These are phyloP conservation scores for Cosmia trapezina DNA, from an alignment of 2,888 invertebrate species.

Conservation along the genomic window DNA sequence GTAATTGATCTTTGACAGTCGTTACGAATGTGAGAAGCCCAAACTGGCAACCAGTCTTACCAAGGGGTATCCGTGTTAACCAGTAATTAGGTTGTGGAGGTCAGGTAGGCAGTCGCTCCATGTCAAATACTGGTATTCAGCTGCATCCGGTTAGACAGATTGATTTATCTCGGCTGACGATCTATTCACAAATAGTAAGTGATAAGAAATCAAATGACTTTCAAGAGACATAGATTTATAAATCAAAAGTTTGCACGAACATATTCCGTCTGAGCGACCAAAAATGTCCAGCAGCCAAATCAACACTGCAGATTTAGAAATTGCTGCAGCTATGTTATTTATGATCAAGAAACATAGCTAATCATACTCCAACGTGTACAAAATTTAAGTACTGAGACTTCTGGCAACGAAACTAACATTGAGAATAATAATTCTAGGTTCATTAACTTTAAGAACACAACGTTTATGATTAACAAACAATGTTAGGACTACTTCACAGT, in stretches of 20 bases:
- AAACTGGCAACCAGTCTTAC: too few relatives aligned
- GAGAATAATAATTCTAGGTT: constrained; percentile 50
- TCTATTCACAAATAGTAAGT: background rate
- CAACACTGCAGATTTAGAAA: constrained; percentile 22
- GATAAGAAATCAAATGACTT: constrained; percentile 4
- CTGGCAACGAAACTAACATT: constrained; percentile 56
- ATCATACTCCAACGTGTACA: constrained; percentile 19
- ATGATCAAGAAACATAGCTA: constrained; percentile 23
- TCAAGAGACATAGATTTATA: constrained; percentile 2
- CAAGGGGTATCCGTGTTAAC: too few relatives aligned
- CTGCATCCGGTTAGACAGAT: too few relatives aligned
- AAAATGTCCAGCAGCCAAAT: background rate
- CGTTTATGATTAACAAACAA: constrained; percentile 55
- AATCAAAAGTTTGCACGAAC: background rate
- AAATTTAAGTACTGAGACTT: constrained; percentile 27
- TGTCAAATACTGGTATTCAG: too few relatives aligned
- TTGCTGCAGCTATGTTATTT: constrained; percentile 30
- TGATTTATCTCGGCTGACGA: background rate
- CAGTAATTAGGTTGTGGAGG: too few relatives aligned
- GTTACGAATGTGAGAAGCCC: too few relatives aligned
- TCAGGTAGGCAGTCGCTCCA: too few relatives aligned
- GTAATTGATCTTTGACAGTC: too few relatives aligned
- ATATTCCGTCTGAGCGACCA: background rate
- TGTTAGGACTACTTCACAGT: constrained; percentile 36
- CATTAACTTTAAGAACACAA: constrained; percentile 53